Base-by-base conservation (phyloP, 2,797 vertebrate species). In the Takifugu rubripes region DNA sequence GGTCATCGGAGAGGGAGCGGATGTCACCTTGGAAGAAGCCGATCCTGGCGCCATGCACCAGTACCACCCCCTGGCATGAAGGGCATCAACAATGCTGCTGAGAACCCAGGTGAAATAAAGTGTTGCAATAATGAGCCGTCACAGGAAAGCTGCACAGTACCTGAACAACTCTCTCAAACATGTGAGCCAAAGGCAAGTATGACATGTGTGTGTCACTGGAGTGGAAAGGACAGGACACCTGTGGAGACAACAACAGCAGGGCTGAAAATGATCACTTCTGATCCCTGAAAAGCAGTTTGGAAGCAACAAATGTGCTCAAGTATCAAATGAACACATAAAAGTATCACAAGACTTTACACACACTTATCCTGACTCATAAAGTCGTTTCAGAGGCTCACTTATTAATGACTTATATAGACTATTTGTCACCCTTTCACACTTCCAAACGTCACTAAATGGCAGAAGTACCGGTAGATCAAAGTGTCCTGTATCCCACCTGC, bases 1-100 rank as follows among this genome's bases (percentile, higher is more conserved):
- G 85, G 74, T 99, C 97, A 64, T 99, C 96, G 88, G 95, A 92
- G 48, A 99, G 90, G 16, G 88, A 78, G 21, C 94, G 92, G 53
- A 98, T 95, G 55, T 98, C 95, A 59, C 97, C 97, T 88, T 98
- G 96, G 84, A 98, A 99, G 83, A 90, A 98, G 52, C 97, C 97
- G 49, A 99, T 98, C 66, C 82, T 91, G 56, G 85, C 96, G 56
- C 97, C 96, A 0, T 95, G 91, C 60, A 92, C 91, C 40, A 98
- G 76, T 78, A 97, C 70, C 25, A 94, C 84, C 50, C 88, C 92
- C 97, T 99, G 62, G 10, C 43, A 61, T 49, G 43, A 3, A 6
- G 17, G 5, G n/a, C 3, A 17, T 10, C 7, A 10, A 29, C 5
- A n/a, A 54, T 2, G 45, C n/a, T 14, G 14, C 9, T 43, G 7